A percentile compares a stretch with the other conserved stretches of the same genome.
These are phyloP conservation scores for Tribolium castaneum DNA, from an alignment of 1,140 invertebrate species.

Conservation along the genomic window DNA sequence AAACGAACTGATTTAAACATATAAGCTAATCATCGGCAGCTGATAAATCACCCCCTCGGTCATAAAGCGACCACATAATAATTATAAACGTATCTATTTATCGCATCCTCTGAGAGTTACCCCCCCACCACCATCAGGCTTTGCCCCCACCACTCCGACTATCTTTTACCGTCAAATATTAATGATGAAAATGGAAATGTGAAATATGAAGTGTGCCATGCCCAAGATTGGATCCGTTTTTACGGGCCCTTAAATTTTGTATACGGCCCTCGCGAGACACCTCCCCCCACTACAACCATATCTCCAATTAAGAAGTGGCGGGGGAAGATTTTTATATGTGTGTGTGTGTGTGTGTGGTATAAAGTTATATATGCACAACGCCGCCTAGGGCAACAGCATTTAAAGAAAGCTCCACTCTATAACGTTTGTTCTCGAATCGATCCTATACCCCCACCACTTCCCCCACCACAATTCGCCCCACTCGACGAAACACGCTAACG, in stretches of 20 bases:
- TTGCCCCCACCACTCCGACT: slow-evolving; percentile 3
- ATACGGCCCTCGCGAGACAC: slow-evolving; percentile 19
- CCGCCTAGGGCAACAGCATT: slow-evolving; percentile 31
- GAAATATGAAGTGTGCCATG: slow-evolving; percentile 45
- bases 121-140: not conserved
- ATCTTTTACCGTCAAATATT: slow-evolving; percentile 46
- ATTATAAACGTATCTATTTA: not conserved
- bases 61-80: not conserved
- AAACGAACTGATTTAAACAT: not conserved
- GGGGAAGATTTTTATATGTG: not conserved
- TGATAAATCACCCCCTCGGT: not conserved
- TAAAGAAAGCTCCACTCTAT: slow-evolving; percentile 34
- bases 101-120: not conserved
- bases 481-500: slow-evolving; percentile 30
- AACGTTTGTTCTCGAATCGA: slow-evolving; percentile 33
- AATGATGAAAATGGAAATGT: slow-evolving; percentile 47
- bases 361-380: slow-evolving; percentile 28
- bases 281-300: not conserved
- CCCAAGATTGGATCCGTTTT: slow-evolving; percentile 41
- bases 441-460: slow-evolving; percentile 10
- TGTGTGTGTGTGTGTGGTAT: slow-evolving; percentile 11
- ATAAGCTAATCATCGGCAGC: not conserved
- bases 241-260: slow-evolving; percentile 41
- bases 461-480: not conserved
- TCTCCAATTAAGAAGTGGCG: not conserved